Conservation (phyloP, 2,113 vertebrate species). For the Mormyrus lacerda region DNA sequence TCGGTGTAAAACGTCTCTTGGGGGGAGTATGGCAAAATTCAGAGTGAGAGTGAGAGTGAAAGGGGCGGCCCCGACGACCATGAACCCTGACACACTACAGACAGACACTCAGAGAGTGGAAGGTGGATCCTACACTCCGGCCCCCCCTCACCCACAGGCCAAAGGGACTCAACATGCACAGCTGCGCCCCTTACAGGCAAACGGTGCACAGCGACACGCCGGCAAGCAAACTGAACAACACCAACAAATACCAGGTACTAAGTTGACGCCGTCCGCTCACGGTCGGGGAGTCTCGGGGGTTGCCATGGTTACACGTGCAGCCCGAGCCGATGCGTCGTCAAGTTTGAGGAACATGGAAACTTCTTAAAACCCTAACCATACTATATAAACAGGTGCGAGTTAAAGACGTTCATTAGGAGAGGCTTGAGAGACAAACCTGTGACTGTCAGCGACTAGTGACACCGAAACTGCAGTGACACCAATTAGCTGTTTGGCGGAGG, state of each 20-base stretch:
- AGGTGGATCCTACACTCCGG: not conserved
- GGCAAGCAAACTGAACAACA: not conserved
- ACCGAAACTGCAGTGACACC: not conserved
- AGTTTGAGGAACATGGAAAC: not conserved
- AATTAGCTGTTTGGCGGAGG: conserved; percentile 11
- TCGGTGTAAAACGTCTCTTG: not conserved
- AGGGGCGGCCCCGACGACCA: no score
- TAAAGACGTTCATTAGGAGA: not conserved
- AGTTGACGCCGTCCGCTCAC: not conserved
- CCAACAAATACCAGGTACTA: not conserved
- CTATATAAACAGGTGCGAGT: not conserved
- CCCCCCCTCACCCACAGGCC: not conserved
- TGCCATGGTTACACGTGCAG: no score
- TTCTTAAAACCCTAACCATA: not conserved
- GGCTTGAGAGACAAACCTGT: not conserved
- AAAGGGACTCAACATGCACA: not conserved
- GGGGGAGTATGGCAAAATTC: not conserved
- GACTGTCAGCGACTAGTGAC: not conserved
- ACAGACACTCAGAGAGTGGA: not conserved
- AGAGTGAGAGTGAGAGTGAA: no score
- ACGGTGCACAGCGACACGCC: no score
- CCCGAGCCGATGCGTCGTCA: not conserved
- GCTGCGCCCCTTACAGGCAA: not conserved
- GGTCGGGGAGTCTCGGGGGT: not conserved
- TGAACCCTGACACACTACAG: not conserved